Evolutionary conservation across 2,113 vertebrate genomes (phyloP), one percentile per base, ranked within the genome.

Genomic region (Bos indicus): DNA sequence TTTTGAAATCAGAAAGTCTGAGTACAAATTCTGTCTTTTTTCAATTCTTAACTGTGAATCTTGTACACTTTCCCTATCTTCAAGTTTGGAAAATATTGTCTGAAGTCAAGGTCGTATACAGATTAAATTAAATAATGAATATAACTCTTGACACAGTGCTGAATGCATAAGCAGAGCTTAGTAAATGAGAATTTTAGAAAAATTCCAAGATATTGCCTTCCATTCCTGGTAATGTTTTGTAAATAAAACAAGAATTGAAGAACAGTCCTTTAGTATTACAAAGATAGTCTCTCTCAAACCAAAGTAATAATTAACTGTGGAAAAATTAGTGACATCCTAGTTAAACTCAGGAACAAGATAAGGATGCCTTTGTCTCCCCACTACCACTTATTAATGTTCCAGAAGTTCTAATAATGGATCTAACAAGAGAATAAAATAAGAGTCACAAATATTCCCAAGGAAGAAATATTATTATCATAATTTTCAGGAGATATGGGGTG

Each of bases 401-500:
- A 33, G 28, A 96, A 86, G 64, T 92, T 92, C 48, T 83, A 95
- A 62, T 16, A 83, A 91, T 87, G 33, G 90, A 91, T 94, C 95
- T 97, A 95, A 96, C 23, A 80, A 85, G 81, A 80, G 67, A 67
- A 96, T 92, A 91, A 92, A 92, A 93, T 90, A 86, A 92, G 30
- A 48, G n/a, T 48, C 78, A 94, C 88, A 93, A 62, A 97, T 97
- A 97, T 93, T 90, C 60, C 78, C 91, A 52, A 78, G 51, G 56
- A 91, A 28, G 36, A 95, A 92, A 94, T 93, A 97, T 62, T 57
- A 90, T 71, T 62, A 88, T 84, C 30, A 5, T 96, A 19, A 85
- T 97, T 93, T 98, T 94, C 90, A 74, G 87, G 54, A 7, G 9
- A 59, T 83, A n/a, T 74, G 23, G 11, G 26, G 48, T 48, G 48